Conservation (phyloP, 1,140 invertebrate species). For the Caerostris darwini region DNA sequence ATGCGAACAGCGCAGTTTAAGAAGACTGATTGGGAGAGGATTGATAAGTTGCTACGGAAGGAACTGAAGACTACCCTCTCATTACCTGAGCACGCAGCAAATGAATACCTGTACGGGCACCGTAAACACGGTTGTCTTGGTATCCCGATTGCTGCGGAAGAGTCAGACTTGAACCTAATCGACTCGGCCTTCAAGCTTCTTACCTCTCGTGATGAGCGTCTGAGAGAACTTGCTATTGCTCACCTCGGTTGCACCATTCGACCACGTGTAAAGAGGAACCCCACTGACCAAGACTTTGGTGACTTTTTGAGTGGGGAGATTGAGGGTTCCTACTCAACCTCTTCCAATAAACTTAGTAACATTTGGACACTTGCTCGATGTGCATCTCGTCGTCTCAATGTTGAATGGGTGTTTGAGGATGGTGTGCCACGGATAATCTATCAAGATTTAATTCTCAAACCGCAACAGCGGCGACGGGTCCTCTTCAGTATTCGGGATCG, state of each 20-base stretch:
- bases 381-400: background rate
- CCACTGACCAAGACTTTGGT: background rate
- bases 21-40: background rate
- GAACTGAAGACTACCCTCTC: background rate
- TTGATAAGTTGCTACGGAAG: background rate
- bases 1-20: background rate
- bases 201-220: background rate
- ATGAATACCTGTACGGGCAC: background rate
- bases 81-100: background rate
- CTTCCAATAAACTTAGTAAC: background rate
- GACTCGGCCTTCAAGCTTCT: conserved; percentile 27
- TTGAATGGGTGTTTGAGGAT: background rate
- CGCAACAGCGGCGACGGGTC: too few species aligned
- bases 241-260: background rate
- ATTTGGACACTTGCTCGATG: background rate
- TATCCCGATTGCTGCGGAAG: background rate
- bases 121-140: background rate
- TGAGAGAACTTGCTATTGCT: fast-evolving
- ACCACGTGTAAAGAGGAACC: fast-evolving
- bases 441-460: background rate
- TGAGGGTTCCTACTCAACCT: background rate
- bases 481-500: background rate
- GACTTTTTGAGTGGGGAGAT: background rate
- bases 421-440: background rate
- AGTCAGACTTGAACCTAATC: background rate